Conservation (phyloP, 2,113 vertebrate species). For the Spizaetus ornatus region DNA sequence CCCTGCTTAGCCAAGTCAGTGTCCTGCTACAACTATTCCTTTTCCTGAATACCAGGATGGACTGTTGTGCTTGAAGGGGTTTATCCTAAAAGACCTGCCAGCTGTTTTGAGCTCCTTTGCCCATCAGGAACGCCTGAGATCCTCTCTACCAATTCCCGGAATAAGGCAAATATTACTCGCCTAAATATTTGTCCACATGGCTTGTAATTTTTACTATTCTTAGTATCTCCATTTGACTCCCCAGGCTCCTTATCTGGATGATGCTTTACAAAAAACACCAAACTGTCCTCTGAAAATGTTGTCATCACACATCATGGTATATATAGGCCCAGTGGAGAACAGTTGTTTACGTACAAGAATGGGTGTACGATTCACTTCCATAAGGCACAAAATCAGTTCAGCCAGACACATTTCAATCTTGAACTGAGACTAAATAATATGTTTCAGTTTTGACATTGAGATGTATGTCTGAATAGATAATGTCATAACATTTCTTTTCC, state of each 20-base stretch:
- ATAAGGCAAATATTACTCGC: background rate
- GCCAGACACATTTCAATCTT: background rate
- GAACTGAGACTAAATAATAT: background rate
- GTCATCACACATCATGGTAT: background rate
- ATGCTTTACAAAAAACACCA: no score
- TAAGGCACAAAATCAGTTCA: background rate
- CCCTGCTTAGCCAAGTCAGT: background rate
- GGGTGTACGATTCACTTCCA: fast-evolving
- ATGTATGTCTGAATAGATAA: background rate
- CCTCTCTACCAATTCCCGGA: background rate
- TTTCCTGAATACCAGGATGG: background rate
- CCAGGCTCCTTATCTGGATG: background rate
- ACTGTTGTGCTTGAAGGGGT: background rate
- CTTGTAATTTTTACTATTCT: background rate
- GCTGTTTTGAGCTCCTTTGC: background rate
- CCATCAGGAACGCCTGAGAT: background rate
- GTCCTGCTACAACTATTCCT: background rate
- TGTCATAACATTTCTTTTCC: background rate
- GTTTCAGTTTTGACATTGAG: background rate
- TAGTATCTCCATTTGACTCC: background rate
- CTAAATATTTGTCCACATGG: background rate
- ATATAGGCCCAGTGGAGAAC: background rate
- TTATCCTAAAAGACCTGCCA: background rate
- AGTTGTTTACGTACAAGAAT: background rate
- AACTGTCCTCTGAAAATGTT: background rate